Percentiles rank a stretch among this genome's conserved stretches.
Conservation (phyloP, 2,113 vertebrate species). For the Zosterops pallidus region DNA sequence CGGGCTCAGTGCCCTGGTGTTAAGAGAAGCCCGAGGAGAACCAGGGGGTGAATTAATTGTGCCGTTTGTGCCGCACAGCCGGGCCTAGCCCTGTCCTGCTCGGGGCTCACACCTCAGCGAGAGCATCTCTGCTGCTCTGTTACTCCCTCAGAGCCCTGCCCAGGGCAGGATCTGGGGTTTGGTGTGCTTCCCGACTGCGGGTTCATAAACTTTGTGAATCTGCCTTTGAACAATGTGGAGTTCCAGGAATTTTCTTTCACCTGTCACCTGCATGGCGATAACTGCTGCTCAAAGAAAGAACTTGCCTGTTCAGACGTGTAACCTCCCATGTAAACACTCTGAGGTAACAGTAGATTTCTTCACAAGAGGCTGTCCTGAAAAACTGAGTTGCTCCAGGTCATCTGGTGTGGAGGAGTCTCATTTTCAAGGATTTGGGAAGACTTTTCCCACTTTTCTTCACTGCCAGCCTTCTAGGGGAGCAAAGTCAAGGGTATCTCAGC, state of each 20-base stretch:
- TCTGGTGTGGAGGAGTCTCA: neutral
- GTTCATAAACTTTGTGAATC: neutral
- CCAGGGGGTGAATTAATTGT: neutral
- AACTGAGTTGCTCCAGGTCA: neutral
- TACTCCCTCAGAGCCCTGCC: neutral
- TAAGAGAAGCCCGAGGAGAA: neutral
- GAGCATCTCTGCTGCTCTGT: neutral
- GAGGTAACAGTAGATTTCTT: neutral
- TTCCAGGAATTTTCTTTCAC: neutral
- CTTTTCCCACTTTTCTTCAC: neutral
- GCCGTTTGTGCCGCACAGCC: no score
- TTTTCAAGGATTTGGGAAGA: conserved; percentile 44
- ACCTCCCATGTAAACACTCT: neutral
- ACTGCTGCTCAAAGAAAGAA: neutral
- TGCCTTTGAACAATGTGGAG: neutral
- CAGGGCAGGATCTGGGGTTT: neutral
- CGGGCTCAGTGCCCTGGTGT: neutral
- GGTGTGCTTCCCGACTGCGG: neutral
- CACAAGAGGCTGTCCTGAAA: neutral
- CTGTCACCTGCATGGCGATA: neutral
- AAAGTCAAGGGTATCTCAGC: neutral
- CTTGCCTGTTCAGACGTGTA: conserved; percentile 21
- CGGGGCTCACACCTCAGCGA: neutral
- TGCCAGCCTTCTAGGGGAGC: neutral
- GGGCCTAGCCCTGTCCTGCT: no score